Percentiles rank a stretch among this genome's conserved stretches.
Evolutionary conservation across 2,888 invertebrate genomes (phyloP).

Genomic region (Parnassius mnemosyne): DNA sequence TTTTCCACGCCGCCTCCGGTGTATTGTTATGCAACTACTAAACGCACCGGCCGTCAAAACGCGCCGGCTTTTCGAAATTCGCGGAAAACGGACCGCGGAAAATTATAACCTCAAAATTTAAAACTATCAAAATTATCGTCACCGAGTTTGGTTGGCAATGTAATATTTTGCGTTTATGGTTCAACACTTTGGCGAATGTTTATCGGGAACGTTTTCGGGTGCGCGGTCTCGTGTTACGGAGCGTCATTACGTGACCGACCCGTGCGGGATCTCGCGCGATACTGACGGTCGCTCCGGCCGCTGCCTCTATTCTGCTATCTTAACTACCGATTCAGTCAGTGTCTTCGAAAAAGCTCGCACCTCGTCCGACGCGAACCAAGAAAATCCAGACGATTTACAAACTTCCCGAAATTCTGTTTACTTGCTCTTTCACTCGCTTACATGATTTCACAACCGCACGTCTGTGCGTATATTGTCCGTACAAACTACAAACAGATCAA

Average conservation of each 20-base stretch:
- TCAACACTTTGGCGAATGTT: constrained; percentile 33
- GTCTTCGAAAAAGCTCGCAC: constrained; percentile 19
- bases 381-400: constrained; percentile 22
- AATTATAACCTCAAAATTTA: constrained; percentile 48
- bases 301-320: constrained; percentile 50
- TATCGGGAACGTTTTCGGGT: constrained; percentile 60
- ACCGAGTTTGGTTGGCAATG: constrained; percentile 5
- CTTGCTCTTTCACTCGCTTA: constrained; percentile 25
- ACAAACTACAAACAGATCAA: constrained; percentile 22
- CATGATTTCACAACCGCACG: constrained; percentile 19
- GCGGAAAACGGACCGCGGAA: constrained; percentile 39
- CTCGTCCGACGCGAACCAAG: constrained; percentile 11
- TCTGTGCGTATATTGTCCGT: background rate
- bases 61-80: constrained; percentile 49
- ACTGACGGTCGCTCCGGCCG: constrained; percentile 46
- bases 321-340: constrained; percentile 13
- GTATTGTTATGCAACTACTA: constrained; percentile 75
- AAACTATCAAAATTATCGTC: constrained; percentile 4
- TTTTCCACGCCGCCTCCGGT: constrained; percentile 69
- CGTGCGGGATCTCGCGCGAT: constrained; percentile 62
- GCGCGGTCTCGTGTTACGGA: constrained; percentile 43
- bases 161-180: constrained; percentile 36
- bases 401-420: constrained; percentile 27
- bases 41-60: constrained; percentile 55
- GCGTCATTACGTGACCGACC: constrained; percentile 58